phyloP scores from a whole-genome alignment of 2,888 invertebrate species.

The Neoaliturus tenellus region DNA sequence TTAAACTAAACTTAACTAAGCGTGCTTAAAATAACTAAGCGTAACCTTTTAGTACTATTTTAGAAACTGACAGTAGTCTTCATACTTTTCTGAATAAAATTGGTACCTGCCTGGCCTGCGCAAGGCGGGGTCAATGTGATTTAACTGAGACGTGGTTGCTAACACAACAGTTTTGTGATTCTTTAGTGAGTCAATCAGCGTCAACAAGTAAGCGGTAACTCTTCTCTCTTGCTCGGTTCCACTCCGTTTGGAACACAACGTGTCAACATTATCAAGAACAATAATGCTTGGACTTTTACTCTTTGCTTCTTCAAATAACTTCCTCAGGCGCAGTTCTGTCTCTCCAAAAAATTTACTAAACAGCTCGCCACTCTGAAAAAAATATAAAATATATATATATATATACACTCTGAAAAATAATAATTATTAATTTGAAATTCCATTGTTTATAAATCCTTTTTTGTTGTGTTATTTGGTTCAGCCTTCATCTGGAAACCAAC shows the following conservation, averaged over 20 bases:
- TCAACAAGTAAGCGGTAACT: constrained; percentile 80
- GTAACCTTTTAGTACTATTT: no score
- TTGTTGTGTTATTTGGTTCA: no score
- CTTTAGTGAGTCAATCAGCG: constrained; percentile 79
- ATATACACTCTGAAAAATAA: no score
- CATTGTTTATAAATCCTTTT: no score
- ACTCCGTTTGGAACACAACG: constrained; percentile 80
- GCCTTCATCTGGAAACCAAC: no score
- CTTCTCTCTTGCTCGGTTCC: constrained; percentile 82
- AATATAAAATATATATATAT: constrained; percentile 45
- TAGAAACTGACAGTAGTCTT: no score
- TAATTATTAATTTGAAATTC: no score
- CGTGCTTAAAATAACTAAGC: no score
- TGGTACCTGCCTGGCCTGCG: constrained; percentile 81
- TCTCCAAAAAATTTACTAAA: constrained; percentile 87
- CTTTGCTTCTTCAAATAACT: constrained; percentile 82
- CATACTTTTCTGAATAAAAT: not conserved
- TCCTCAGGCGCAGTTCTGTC: constrained; percentile 82
- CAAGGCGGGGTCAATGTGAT: constrained; percentile 83
- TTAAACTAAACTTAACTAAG: no score
- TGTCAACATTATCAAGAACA: constrained; percentile 91
- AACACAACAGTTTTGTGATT: constrained; percentile 80
- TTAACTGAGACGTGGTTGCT: constrained; percentile 86
- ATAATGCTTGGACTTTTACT: constrained; percentile 83
- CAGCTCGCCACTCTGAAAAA: constrained; percentile 77